phyloP scores from a whole-genome alignment of 2,888 invertebrate genomes.

The Heliconius cydno region DNA sequence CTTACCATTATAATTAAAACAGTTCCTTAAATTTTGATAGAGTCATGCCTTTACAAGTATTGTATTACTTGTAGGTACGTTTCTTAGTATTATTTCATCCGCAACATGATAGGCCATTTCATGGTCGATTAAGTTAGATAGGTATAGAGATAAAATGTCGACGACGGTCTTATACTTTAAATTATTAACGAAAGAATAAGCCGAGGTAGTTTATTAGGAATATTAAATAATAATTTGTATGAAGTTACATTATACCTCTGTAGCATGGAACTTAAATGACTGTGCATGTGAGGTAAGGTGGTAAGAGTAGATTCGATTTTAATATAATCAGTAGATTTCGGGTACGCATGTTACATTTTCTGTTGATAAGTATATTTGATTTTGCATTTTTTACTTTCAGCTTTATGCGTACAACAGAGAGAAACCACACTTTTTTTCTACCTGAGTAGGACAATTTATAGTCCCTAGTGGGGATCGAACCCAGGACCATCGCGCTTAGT shows the following conservation, averaged over 20 bases:
- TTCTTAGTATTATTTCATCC: conserved; percentile 22
- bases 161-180: background rate
- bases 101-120: conserved; percentile 23
- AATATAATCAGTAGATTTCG: background rate
- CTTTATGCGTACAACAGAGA: no score
- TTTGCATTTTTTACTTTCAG: background rate
- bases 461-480: background rate
- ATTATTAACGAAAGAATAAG: conserved; percentile 4
- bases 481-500: background rate
- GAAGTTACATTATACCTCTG: background rate
- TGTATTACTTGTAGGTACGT: conserved; percentile 9
- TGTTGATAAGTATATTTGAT: no score
- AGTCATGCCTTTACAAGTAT: background rate
- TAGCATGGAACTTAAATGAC: background rate
- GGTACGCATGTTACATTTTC: background rate
- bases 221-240: background rate
- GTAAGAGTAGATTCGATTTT: background rate
- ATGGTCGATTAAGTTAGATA: conserved; percentile 17
- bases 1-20: background rate
- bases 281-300: background rate
- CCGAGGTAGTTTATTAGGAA: background rate
- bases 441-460: background rate
- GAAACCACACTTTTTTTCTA: background rate
- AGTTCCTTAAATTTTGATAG: background rate
- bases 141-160: conserved; percentile 16